phyloP scores from a whole-genome alignment of 2,113 vertebrate genomes.

The Menura novaehollandiae region DNA sequence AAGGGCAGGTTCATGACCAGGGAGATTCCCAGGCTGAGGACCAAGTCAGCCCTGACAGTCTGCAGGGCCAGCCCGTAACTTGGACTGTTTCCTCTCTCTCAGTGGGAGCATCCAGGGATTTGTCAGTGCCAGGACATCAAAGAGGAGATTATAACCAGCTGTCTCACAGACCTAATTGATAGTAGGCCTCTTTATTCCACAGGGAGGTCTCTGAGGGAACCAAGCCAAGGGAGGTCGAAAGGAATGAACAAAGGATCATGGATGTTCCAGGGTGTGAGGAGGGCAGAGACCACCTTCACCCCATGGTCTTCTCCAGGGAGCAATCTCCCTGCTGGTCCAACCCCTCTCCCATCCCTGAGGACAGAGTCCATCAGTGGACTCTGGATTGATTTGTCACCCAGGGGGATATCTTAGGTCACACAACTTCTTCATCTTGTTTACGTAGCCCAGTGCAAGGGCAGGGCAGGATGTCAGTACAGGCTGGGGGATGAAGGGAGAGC shows the following conservation, averaged over 20 bases:
- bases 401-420: not conserved
- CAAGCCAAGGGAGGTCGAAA: not conserved
- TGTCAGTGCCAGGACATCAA: not conserved
- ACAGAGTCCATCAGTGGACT: not conserved
- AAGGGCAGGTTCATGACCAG: not conserved
- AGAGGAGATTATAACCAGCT: not conserved
- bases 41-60: not conserved
- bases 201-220: not conserved
- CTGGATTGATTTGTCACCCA: not conserved
- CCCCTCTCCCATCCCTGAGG: rapidly evolving
- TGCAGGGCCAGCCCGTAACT: not conserved
- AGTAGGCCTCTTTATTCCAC: not conserved
- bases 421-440: not conserved
- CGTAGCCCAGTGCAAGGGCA: not conserved
- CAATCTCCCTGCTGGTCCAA: not conserved
- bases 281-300: not conserved
- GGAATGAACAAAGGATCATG: not conserved
- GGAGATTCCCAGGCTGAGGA: not conserved
- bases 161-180: not conserved
- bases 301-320: not conserved
- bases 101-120: not conserved
- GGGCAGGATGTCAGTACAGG: not conserved
- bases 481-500: not conserved
- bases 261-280: not conserved
- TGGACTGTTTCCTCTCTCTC: not conserved